These are phyloP conservation scores for Bombus turneri DNA, from an alignment of 1,140 invertebrate species.

Conservation along the genomic window DNA sequence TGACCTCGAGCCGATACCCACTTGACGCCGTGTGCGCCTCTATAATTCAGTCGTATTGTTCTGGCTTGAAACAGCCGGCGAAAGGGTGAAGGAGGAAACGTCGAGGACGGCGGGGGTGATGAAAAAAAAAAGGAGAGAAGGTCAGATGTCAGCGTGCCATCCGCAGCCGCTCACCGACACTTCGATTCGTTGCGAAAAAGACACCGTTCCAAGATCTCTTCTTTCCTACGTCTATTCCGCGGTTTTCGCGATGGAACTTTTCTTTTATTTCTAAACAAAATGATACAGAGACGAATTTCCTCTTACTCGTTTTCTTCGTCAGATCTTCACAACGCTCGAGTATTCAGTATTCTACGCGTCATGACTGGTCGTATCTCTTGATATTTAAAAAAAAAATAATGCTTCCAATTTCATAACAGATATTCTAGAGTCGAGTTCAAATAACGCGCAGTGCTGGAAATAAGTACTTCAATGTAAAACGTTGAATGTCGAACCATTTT, in stretches of 20 bases:
- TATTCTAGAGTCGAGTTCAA: too few relatives aligned
- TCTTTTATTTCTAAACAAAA: not conserved
- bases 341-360: too few relatives aligned
- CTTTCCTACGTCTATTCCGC: not conserved
- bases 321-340: too few relatives aligned
- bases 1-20: constrained; percentile 74
- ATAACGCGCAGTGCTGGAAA: too few relatives aligned
- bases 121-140: constrained; percentile 46
- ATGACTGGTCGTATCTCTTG: too few relatives aligned
- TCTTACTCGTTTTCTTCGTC: not conserved
- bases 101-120: not conserved
- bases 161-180: constrained; percentile 42
- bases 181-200: not conserved
- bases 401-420: too few relatives aligned
- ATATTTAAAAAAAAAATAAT: too few relatives aligned
- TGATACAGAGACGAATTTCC: not conserved
- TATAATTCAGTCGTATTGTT: constrained; percentile 76
- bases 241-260: not conserved
- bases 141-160: constrained; percentile 65
- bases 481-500: too few relatives aligned
- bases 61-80: constrained; percentile 35
- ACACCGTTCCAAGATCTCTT: too few relatives aligned
- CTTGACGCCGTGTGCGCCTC: constrained; percentile 53
- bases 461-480: too few relatives aligned
- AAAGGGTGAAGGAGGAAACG: constrained; percentile 10